Evolutionary conservation across 2,888 invertebrate genomes (phyloP), one percentile per base, ranked within the genome.

Genomic region (Microctonus brassicae): DNA sequence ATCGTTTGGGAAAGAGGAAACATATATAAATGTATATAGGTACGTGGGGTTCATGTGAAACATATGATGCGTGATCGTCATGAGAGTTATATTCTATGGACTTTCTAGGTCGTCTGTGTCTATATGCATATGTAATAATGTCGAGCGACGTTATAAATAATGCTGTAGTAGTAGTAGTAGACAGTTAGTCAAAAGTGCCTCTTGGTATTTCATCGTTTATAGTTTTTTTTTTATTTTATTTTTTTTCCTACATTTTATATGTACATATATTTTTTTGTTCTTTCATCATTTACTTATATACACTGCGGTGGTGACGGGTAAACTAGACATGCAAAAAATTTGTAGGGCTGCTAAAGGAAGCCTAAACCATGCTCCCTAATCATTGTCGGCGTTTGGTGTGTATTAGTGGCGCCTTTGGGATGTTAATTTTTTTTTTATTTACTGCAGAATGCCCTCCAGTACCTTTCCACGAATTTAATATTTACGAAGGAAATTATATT

Each of bases 1-100:
- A 29, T 70, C 62, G 61, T 68, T 70, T 72, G 69, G 61, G 69
- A 75, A 74, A 66, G 60, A 47, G 61, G 42, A 60, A 24, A 67
- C 39, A 52, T 47, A 67, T 33, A 42, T 39, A 34, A 42, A 39
- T 73, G 68, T 61, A 34, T 55, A 20, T 61, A 47, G 29, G 72
- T 66, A n/a, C n/a, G n/a, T n/a, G n/a, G 74, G n/a, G 74, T 64
- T 76, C 77, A 75, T 76, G 78, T 77, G 70, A 73, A 66, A 73
- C 76, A 75, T 64, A 70, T 73, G 76, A 74, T 36, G 64, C 66
- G 77, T 76, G 77, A 77, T 77, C 67, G 63, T 72, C 75, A 77
- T 75, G 81, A 77, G 77, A 81, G 78, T 69, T 39, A 70, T 57
- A 73, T 5, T 73, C n/a, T 65, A 67, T 55, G 77, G 72, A 75